Percentiles rank a stretch among this genome's conserved stretches.
Conservation (phyloP, 2,888 invertebrate genomes). For the Macaria liturata region DNA sequence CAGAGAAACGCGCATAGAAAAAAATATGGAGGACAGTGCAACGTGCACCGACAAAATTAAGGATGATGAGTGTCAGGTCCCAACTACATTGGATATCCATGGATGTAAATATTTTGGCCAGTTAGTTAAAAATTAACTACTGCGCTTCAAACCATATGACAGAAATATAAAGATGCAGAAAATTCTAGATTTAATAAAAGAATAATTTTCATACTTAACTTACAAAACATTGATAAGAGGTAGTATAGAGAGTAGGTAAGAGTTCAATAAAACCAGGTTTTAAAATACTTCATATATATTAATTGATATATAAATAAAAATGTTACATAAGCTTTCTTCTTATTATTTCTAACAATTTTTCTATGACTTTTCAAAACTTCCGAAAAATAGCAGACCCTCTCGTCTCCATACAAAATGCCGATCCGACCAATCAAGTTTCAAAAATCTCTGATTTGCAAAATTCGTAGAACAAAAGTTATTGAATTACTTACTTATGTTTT, state of each 20-base stretch:
- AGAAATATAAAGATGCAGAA: constrained; percentile 27
- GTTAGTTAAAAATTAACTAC: constrained; percentile 31
- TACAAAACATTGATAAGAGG: constrained; percentile 12
- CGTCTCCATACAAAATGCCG: no score
- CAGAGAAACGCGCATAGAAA: not conserved
- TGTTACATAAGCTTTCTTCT: constrained; percentile 3
- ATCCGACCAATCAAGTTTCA: no score
- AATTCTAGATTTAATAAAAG: constrained; percentile 25
- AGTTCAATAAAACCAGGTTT: not conserved
- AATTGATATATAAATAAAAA: not conserved
- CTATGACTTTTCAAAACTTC: no score
- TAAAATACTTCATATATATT: not conserved
- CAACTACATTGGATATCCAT: constrained; percentile 27
- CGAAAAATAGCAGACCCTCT: no score
- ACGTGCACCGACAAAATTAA: constrained; percentile 25
- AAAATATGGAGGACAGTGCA: constrained; percentile 12
- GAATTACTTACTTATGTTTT: no score
- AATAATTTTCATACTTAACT: constrained; percentile 17
- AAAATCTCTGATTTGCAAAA: no score
- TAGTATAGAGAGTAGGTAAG: not conserved
- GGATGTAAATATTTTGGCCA: constrained; percentile 33
- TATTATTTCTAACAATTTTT: no score
- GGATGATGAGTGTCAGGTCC: constrained; percentile 16
- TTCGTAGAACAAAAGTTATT: no score
- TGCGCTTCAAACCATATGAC: constrained; percentile 29